Evolutionary conservation across 2,888 invertebrate species (phyloP).

Genomic region (Gisinianus flammeolus): DNA sequence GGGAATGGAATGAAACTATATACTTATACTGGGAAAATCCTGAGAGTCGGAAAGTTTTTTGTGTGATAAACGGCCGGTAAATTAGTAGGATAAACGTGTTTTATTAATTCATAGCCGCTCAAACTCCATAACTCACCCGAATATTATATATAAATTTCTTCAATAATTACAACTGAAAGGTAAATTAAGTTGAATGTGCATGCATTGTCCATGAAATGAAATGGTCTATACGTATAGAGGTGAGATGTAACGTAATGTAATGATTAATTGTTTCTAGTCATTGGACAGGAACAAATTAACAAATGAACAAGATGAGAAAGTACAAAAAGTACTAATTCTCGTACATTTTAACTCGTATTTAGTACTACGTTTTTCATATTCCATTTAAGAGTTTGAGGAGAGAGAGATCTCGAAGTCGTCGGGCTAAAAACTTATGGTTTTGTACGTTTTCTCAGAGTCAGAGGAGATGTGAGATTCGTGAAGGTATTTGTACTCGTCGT

Average conservation of each 20-base stretch:
- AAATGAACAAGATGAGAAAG: slow-evolving; percentile 37
- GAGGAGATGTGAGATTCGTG: slow-evolving; percentile 39
- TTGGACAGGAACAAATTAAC: slow-evolving; percentile 44
- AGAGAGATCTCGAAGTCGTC: neutral
- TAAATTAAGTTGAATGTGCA: slow-evolving; percentile 25
- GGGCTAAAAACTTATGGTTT: slow-evolving; percentile 6
- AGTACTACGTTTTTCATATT: too few relatives aligned
- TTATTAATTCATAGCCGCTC: neutral
- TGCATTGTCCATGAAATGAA: neutral
- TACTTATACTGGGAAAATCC: too few relatives aligned
- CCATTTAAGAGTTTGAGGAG: too few relatives aligned
- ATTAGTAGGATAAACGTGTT: neutral
- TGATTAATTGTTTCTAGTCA: slow-evolving; percentile 44
- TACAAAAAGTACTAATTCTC: too few relatives aligned
- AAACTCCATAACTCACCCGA: neutral
- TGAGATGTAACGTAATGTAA: slow-evolving; percentile 27
- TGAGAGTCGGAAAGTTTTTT: too few relatives aligned
- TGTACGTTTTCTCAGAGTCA: too few relatives aligned
- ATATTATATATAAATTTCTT: slow-evolving; percentile 19
- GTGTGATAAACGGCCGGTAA: slow-evolving; percentile 4
- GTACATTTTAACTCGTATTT: too few relatives aligned
- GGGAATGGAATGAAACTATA: neutral
- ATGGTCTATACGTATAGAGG: neutral
- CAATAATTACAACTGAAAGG: slow-evolving; percentile 32
- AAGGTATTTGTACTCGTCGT: too few relatives aligned